Percentiles rank a stretch among this genome's conserved stretches.
These are phyloP conservation scores for Lasioglossum calceatum DNA, from an alignment of 2,888 invertebrate species.

Conservation along the genomic window DNA sequence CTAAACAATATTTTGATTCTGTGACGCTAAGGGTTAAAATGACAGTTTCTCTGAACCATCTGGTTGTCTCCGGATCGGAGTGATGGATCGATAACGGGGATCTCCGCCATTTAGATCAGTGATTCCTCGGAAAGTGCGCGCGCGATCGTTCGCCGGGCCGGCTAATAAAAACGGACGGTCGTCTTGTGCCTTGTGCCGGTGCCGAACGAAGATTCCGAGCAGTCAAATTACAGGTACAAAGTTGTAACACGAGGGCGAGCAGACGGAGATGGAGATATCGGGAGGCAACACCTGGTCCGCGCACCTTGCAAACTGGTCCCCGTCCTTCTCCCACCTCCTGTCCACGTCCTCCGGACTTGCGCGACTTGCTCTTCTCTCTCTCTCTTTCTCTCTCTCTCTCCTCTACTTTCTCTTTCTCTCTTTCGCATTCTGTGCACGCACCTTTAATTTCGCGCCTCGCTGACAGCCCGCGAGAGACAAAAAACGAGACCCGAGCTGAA, in stretches of 20 bases:
- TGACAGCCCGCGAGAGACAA: conserved; percentile 48
- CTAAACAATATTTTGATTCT: too few relatives aligned
- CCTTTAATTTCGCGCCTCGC: conserved; percentile 62
- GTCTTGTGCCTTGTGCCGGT: conserved; percentile 18
- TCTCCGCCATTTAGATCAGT: conserved; percentile 4
- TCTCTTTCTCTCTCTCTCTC: conserved; percentile 3
- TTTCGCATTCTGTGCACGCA: conserved; percentile 48
- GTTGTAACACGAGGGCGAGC: conserved; percentile 66
- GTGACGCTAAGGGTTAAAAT: too few relatives aligned
- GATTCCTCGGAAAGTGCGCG: conserved; percentile 18
- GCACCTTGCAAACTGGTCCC: conserved; percentile 78
- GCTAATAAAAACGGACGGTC: conserved; percentile 50
- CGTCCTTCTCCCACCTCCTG: conserved; percentile 33
- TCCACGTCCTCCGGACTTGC: conserved; percentile 11
- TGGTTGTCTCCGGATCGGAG: neutral
- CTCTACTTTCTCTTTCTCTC: neutral
- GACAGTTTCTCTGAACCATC: too few relatives aligned
- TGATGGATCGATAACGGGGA: neutral
- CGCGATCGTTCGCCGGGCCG: conserved; percentile 29
- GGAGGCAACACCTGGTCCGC: conserved; percentile 72
- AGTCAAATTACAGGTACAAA: conserved; percentile 70
- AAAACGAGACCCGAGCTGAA: conserved; percentile 19
- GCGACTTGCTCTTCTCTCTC: conserved; percentile 39
- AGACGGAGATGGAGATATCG: conserved; percentile 68
- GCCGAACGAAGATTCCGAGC: conserved; percentile 65